Evolutionary conservation across 1,140 invertebrate genomes (phyloP), one percentile per base, ranked within the genome.

Genomic region (Diploscapter pachys): DNA sequence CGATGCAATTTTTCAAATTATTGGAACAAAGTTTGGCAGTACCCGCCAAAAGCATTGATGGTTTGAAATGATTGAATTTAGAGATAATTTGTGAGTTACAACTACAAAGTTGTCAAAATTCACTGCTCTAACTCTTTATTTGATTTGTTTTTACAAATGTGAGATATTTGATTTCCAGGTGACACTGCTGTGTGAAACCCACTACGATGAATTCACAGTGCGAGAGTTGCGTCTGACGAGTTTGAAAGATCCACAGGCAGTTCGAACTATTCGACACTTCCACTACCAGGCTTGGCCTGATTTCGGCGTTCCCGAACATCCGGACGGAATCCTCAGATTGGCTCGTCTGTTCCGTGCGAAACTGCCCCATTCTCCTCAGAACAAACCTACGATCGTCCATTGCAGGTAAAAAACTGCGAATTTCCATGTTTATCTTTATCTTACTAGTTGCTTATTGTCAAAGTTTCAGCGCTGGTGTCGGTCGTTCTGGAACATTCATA

Each of bases 241-340:
- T 63, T 48, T 83, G 31, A 67, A 71, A 5, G 82, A 84, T 54
- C 72, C 53, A 73, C 9, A 52, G 62, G 9, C 50, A 57, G 59
- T 66, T 9, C 59, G 82, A 54, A 82, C 76, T 49, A 90, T 96
- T 64, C 89, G 61, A 5, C 95, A 97, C 86, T 94, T 96, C 88
- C 95, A 97, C 85, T 97, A 96, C 85, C 95, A 92, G 68, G 96
- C 94, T 11, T 96, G 94, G 95, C 94, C 95, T 3, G 95, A 97
- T 88, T 97, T 97, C 87, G 95, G 94, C 57, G 94, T 96, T 54
- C 93, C 93, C 11, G 83, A 85, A n/a, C 93, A 93, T 87, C 94
- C 94, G 61, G 93, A 93, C 9, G 93, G 93, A 82, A 88, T 96
- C 50, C 92, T 93, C 63, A 62, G 63, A 51, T 96, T 97, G 86